phyloP scores from a whole-genome alignment of 2,113 vertebrate species.

The Megaceryle torquata region DNA sequence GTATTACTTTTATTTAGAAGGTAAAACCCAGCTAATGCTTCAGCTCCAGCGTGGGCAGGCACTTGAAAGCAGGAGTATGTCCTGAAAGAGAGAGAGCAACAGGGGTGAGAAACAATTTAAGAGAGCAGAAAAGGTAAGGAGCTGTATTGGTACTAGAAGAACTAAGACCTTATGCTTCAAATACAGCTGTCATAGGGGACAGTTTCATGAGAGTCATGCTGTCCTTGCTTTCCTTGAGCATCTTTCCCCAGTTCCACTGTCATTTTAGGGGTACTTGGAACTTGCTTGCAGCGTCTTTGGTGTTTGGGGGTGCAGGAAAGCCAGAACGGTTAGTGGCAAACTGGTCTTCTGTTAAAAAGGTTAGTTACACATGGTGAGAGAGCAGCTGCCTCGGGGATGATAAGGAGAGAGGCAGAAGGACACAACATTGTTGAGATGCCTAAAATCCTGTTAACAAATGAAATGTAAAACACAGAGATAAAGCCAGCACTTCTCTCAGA shows the following conservation, averaged over 20 bases:
- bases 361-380: not conserved
- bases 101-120: not conserved
- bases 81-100: not conserved
- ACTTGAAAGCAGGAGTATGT: not conserved
- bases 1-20: not conserved
- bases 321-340: not conserved
- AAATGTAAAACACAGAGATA: not conserved
- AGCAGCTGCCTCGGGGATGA: not conserved
- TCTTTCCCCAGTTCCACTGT: not conserved
- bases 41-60: not conserved
- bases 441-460: not conserved
- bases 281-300: not conserved
- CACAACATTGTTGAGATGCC: not conserved
- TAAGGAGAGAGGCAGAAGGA: not conserved
- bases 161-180: not conserved
- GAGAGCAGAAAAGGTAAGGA: not conserved
- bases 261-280: not conserved
- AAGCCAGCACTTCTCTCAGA: not conserved
- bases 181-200: not conserved
- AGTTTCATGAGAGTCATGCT: not conserved
- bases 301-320: not conserved
- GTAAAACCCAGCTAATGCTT: slow-evolving; percentile 8
- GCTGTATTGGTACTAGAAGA: not conserved
- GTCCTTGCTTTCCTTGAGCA: not conserved
- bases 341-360: not conserved